These are phyloP conservation scores for Plusia festucae DNA, from an alignment of 2,888 invertebrate genomes.

Conservation along the genomic window DNA sequence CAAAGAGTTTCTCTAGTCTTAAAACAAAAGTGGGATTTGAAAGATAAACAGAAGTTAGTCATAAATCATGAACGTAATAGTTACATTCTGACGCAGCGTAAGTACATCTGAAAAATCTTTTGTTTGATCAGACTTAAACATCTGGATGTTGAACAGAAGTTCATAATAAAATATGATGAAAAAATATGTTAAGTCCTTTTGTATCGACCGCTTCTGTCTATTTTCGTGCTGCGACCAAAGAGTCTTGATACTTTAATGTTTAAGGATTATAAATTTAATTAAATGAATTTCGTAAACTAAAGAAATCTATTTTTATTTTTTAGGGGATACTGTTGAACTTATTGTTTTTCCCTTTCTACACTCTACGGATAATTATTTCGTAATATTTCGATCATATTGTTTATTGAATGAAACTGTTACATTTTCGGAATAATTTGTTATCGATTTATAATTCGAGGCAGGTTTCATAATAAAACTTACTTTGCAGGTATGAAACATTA, in stretches of 20 bases:
- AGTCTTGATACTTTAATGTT: slow-evolving; percentile 77
- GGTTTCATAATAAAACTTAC: slow-evolving; percentile 17
- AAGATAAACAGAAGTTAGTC: slow-evolving; percentile 81
- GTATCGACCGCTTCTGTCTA: slow-evolving; percentile 85
- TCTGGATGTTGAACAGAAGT: slow-evolving; percentile 89
- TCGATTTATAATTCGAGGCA: slow-evolving; percentile 10
- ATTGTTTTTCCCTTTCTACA: too few relatives aligned
- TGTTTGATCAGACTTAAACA: slow-evolving; percentile 88
- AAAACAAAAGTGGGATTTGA: slow-evolving; percentile 76
- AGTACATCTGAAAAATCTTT: slow-evolving; percentile 86
- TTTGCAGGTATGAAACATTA: slow-evolving; percentile 24
- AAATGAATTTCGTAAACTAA: too few relatives aligned
- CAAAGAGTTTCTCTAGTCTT: slow-evolving; percentile 62
- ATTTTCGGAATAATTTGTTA: slow-evolving; percentile 11
- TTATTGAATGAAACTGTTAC: slow-evolving; percentile 19
- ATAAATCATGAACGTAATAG: slow-evolving; percentile 85
- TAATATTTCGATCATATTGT: slow-evolving; percentile 13
- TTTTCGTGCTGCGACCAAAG: slow-evolving; percentile 60
- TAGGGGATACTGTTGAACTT: too few relatives aligned
- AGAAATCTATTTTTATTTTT: too few relatives aligned
- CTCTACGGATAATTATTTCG: too few relatives aligned
- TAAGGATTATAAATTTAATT: too few relatives aligned
- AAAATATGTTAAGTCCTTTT: slow-evolving; percentile 89
- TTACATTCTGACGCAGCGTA: slow-evolving; percentile 79
- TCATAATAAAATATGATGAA: slow-evolving; percentile 89